A percentile compares a stretch with the other conserved stretches of the same genome.
These are phyloP conservation scores for Tridacna crocea DNA, from an alignment of 2,888 invertebrate species.

Conservation along the genomic window DNA sequence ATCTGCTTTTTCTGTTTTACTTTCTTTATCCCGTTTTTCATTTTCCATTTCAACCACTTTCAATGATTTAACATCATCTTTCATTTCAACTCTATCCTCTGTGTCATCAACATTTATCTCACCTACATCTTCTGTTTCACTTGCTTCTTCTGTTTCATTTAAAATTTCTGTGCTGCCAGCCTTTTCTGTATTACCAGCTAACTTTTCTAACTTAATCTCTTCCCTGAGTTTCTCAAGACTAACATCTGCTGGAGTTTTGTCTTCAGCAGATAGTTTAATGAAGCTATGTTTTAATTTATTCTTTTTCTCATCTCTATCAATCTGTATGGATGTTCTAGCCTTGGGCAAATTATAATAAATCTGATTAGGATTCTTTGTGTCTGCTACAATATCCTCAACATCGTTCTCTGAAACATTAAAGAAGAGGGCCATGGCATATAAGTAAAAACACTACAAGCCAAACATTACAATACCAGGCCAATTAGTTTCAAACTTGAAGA, in stretches of 20 bases:
- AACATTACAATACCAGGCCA: too few species aligned
- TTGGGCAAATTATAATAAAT: conserved; percentile 28
- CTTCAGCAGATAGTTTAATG: conserved; percentile 9
- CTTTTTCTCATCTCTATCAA: conserved; percentile 32
- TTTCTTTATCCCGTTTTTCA: background rate
- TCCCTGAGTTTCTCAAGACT: background rate
- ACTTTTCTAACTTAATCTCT: background rate
- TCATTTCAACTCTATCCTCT: background rate
- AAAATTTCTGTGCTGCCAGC: too few species aligned
- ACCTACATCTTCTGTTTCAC: background rate
- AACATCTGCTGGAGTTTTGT: conserved; percentile 8
- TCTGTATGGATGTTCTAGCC: conserved; percentile 14
- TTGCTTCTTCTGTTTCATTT: background rate
- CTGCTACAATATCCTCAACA: conserved; percentile 9
- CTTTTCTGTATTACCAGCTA: background rate
- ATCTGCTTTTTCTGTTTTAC: background rate
- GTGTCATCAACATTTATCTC: background rate
- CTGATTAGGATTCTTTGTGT: conserved; percentile 20
- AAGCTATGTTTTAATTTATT: conserved; percentile 33
- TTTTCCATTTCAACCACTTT: background rate
- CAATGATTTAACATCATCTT: background rate
- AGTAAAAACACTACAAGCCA: too few species aligned
- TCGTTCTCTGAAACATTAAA: conserved; percentile 30
- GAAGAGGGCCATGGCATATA: too few species aligned
- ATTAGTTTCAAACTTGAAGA: too few species aligned